phyloP scores from a whole-genome alignment of 2,888 invertebrate genomes.

The Camptogramma bilineatum region DNA sequence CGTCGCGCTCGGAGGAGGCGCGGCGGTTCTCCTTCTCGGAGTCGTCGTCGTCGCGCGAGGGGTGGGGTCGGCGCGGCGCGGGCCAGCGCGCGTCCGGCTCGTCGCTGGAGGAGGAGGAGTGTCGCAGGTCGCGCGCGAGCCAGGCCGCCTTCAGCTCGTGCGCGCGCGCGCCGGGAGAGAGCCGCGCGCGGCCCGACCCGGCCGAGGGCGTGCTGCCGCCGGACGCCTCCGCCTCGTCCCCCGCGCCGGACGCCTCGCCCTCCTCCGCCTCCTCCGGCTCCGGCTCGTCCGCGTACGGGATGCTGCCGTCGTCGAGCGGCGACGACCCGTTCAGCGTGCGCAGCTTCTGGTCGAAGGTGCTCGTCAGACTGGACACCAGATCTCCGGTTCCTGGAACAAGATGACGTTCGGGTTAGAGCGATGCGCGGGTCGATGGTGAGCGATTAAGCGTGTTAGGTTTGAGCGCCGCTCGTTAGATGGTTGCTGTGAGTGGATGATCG shows the following conservation, averaged over 20 bases:
- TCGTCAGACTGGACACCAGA: constrained; percentile 92
- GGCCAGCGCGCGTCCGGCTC: constrained; percentile 56
- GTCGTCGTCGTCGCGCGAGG: constrained; percentile 62
- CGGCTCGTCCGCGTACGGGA: constrained; percentile 88
- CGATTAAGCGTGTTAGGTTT: constrained; percentile 69
- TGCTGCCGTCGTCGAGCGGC: constrained; percentile 88
- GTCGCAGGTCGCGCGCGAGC: constrained; percentile 74
- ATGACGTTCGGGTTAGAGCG: constrained; percentile 39
- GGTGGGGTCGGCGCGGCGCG: constrained; percentile 51
- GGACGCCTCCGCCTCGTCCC: constrained; percentile 62
- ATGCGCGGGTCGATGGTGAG: constrained; percentile 8
- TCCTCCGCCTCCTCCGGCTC: constrained; percentile 75
- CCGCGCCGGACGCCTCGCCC: constrained; percentile 40
- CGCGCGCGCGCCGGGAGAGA: constrained; percentile 64
- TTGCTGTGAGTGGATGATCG: constrained; percentile 55
- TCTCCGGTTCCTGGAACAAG: constrained; percentile 91
- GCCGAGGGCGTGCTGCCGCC: constrained; percentile 66
- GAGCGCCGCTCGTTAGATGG: constrained; percentile 53
- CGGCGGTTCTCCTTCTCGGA: constrained; percentile 75
- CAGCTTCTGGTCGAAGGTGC: constrained; percentile 93
- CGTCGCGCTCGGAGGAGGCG: constrained; percentile 38
- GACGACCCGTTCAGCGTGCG: constrained; percentile 89
- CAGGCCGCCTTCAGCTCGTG: constrained; percentile 78
- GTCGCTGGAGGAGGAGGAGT: constrained; percentile 70
- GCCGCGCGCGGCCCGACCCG: constrained; percentile 54